phyloP scores from a whole-genome alignment of 2,888 invertebrate species.

The Diarsia rubi region DNA sequence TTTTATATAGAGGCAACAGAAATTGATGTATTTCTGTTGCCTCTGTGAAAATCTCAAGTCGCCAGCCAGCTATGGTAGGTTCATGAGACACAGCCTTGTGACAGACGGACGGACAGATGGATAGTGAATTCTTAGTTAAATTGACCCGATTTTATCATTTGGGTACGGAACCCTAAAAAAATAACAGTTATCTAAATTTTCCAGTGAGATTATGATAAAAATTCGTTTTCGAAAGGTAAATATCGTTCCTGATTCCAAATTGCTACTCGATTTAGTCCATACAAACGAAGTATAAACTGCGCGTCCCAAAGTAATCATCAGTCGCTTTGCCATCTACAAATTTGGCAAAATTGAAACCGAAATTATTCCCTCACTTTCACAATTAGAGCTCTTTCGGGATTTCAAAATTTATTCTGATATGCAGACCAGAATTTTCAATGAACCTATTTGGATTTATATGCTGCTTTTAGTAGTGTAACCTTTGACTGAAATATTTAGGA shows the following conservation, averaged over 20 bases:
- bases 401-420: conserved; percentile 47
- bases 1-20: no score
- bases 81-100: no score
- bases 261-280: conserved; percentile 11
- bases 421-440: conserved; percentile 45
- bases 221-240: conserved; percentile 11
- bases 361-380: conserved; percentile 50
- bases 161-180: no score
- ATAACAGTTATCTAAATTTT: not conserved
- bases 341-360: conserved; percentile 48
- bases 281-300: conserved; percentile 21
- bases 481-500: conserved; percentile 10
- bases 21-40: no score
- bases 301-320: conserved; percentile 42
- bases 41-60: no score
- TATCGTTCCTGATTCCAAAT: conserved; percentile 29
- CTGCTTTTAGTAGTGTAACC: conserved; percentile 12
- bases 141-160: no score
- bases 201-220: conserved; percentile 4
- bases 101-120: no score
- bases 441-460: conserved; percentile 16
- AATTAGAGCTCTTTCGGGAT: conserved; percentile 52
- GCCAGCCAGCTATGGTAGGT: no score
- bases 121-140: no score
- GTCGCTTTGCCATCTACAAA: conserved; percentile 40